Percentiles rank a stretch among this genome's conserved stretches.
These are phyloP conservation scores for Poicephalus meyeri DNA, from an alignment of 2,113 vertebrate genomes.

Conservation along the genomic window DNA sequence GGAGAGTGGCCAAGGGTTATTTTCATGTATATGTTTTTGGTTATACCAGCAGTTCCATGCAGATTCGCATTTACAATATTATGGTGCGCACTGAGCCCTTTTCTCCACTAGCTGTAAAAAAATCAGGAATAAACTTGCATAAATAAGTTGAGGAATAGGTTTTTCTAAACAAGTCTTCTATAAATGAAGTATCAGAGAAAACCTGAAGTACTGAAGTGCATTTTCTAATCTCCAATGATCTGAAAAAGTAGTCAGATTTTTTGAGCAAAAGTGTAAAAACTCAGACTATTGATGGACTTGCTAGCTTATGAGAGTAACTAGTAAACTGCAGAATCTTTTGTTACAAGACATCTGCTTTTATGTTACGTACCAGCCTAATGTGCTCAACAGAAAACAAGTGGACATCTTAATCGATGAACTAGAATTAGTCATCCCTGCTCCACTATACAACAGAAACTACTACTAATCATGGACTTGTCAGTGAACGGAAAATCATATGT, in stretches of 20 bases:
- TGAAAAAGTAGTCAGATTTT: not conserved
- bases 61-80: not conserved
- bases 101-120: not conserved
- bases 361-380: not conserved
- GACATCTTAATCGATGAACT: not conserved
- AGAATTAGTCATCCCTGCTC: not conserved
- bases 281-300: not conserved
- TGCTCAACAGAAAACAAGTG: not conserved
- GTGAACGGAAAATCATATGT: not conserved
- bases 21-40: not conserved
- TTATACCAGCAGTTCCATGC: not conserved
- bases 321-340: not conserved
- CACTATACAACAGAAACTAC: not conserved
- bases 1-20: not conserved
- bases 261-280: not conserved
- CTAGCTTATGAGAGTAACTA: not conserved
- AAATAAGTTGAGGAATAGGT: not conserved
- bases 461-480: not conserved
- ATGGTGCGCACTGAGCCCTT: not conserved
- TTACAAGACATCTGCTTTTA: not conserved
- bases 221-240: not conserved
- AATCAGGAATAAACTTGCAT: not conserved
- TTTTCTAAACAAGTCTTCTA: not conserved
- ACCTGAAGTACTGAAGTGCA: not conserved
- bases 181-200: not conserved